Conservation (phyloP, 1,140 invertebrate species). For the Dermatophagoides farinae region DNA sequence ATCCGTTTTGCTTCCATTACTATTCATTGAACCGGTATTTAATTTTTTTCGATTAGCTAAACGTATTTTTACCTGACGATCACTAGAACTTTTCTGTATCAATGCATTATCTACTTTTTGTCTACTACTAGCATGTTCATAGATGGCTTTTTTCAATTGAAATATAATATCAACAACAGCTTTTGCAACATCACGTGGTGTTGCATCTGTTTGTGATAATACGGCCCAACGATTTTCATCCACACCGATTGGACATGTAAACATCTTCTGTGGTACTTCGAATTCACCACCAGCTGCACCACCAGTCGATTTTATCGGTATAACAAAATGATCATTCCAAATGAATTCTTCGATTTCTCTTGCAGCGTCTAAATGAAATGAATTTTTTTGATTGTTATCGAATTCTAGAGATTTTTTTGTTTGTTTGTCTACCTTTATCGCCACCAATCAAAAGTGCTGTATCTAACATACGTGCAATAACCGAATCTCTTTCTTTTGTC, state of each 20-base stretch:
- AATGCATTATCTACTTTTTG: not conserved
- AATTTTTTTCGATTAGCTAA: not conserved
- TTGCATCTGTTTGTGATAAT: slow-evolving; percentile 19
- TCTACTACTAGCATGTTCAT: slow-evolving; percentile 13
- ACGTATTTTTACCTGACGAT: not conserved
- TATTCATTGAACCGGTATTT: not conserved
- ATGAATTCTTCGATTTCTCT: slow-evolving; percentile 27
- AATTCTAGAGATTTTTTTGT: not conserved
- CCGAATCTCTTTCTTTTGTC: slow-evolving; percentile 24
- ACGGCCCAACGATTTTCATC: slow-evolving; percentile 22
- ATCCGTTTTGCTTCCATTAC: not conserved
- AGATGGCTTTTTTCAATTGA: slow-evolving; percentile 16
- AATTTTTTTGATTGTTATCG: not conserved
- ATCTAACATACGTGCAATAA: slow-evolving; percentile 24
- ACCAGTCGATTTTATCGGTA: slow-evolving; percentile 24
- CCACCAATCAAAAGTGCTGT: slow-evolving; percentile 27
- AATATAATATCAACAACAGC: slow-evolving; percentile 22
- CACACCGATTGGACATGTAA: slow-evolving; percentile 24
- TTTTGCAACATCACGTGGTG: slow-evolving; percentile 21
- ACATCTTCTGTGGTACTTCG: slow-evolving; percentile 24
- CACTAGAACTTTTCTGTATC: not conserved
- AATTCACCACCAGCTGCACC: slow-evolving; percentile 25
- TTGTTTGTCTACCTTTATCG: slow-evolving; percentile 11
- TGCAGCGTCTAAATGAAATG: slow-evolving; percentile 19
- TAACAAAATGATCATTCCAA: slow-evolving; percentile 27